Evolutionary conservation across 2,888 invertebrate species (phyloP).

Genomic region (Dynastes hyllus): DNA sequence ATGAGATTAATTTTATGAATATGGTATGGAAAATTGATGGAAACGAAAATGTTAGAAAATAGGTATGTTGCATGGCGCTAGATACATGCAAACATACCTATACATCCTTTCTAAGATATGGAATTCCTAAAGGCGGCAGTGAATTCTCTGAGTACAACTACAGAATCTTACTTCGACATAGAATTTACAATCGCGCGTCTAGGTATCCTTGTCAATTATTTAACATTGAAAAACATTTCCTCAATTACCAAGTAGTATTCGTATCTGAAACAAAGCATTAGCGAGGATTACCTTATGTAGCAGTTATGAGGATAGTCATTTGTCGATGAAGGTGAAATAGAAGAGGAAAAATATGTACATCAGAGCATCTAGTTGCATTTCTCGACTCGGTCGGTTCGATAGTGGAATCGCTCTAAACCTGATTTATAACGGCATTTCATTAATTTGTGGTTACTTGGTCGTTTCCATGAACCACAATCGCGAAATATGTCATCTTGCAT

Average conservation of each 20-base stretch:
- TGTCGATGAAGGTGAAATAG: constrained; percentile 41
- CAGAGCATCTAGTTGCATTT: constrained; percentile 28
- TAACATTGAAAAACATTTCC: constrained; percentile 38
- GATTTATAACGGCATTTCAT: constrained; percentile 39
- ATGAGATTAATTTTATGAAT: too few species aligned
- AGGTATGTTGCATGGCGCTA: too few species aligned
- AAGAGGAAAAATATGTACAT: constrained; percentile 16
- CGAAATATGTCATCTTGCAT: constrained; percentile 34
- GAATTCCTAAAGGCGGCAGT: too few species aligned
- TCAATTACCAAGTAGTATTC: constrained; percentile 28
- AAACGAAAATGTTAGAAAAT: too few species aligned
- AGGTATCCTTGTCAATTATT: constrained; percentile 34
- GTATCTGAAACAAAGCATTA: constrained; percentile 33
- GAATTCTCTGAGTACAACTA: neutral
- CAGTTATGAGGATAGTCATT: constrained; percentile 20
- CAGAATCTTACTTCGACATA: neutral
- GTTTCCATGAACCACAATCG: constrained; percentile 13
- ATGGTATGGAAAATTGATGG: too few species aligned
- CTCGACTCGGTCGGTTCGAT: constrained; percentile 24
- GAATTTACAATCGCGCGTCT: constrained; percentile 18
- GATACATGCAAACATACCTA: too few species aligned
- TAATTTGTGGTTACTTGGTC: constrained; percentile 38
- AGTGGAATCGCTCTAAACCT: constrained; percentile 34
- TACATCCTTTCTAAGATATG: too few species aligned
- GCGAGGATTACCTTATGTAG: constrained; percentile 29